A percentile compares a stretch with the other conserved stretches of the same genome.
These are phyloP conservation scores for Rostratula benghalensis DNA, from an alignment of 2,113 vertebrate genomes.

Conservation along the genomic window DNA sequence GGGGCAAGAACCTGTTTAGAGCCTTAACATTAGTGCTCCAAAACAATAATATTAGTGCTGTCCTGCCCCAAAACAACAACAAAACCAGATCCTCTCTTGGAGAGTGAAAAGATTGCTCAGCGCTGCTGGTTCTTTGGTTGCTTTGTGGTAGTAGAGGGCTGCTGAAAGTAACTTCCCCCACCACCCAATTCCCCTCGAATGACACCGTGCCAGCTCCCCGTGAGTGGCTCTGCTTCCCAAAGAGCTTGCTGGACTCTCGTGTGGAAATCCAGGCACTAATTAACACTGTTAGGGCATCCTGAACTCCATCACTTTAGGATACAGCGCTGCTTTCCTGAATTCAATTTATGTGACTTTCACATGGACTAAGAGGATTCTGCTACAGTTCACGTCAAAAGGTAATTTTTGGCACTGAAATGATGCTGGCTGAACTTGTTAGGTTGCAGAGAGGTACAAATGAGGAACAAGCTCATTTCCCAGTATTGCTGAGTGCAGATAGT, in stretches of 20 bases:
- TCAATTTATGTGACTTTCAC: neutral
- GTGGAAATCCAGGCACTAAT: neutral
- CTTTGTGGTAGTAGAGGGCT: neutral
- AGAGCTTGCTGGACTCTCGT: neutral
- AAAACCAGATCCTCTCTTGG: neutral
- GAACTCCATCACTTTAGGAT: neutral
- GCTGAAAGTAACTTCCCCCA: neutral
- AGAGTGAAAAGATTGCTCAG: neutral
- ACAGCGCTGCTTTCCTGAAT: neutral
- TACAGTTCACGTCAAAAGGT: neutral
- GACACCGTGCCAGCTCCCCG: neutral
- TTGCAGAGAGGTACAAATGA: neutral
- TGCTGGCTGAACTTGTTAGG: neutral
- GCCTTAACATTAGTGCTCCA: neutral
- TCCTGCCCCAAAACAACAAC: neutral
- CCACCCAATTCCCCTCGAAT: neutral
- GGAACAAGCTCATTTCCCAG: neutral
- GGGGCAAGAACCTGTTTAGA: neutral
- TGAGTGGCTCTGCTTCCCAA: neutral
- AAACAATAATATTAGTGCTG: neutral
- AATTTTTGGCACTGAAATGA: neutral
- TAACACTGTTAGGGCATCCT: neutral
- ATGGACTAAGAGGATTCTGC: neutral
- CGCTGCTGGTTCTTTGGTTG: neutral
- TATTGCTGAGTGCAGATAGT: neutral